Percentiles rank a stretch among this genome's conserved stretches.
Conservation (phyloP, 2,888 invertebrate species). For the Lepetodrilus schrolli region DNA sequence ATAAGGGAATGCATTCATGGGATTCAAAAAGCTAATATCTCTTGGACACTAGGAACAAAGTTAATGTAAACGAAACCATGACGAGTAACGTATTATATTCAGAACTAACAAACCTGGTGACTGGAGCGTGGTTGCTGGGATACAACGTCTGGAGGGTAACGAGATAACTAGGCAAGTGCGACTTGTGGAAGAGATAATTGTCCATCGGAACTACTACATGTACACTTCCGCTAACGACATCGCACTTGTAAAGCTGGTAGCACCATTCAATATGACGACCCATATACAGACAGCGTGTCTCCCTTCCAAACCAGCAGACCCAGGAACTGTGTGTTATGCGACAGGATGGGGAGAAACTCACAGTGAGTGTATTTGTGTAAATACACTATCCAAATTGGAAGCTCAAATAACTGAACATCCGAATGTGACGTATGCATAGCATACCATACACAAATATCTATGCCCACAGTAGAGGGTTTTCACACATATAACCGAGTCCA, state of each 20-base stretch:
- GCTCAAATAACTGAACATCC: no score
- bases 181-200: constrained; percentile 44
- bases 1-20: no score
- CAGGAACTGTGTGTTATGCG: constrained; percentile 50
- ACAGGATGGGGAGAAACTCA: constrained; percentile 64
- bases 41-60: no score
- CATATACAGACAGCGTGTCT: constrained; percentile 55
- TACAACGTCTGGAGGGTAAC: constrained; percentile 41
- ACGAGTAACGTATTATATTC: no score
- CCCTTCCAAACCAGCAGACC: constrained; percentile 38
- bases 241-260: constrained; percentile 56
- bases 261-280: constrained; percentile 47
- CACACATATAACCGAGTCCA: no score
- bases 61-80: no score
- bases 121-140: constrained; percentile 52
- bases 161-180: constrained; percentile 44
- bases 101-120: constrained; percentile 41
- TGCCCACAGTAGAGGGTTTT: no score
- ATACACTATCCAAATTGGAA: no score
- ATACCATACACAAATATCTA: no score
- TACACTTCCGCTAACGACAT: constrained; percentile 57
- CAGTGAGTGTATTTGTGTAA: no score
- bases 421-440: no score
- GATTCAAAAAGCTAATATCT: no score
- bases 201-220: constrained; percentile 49